A percentile compares a stretch with the other conserved stretches of the same genome.
phyloP scores from a whole-genome alignment of 2,888 invertebrate species.

The Ornithoptera priamus region DNA sequence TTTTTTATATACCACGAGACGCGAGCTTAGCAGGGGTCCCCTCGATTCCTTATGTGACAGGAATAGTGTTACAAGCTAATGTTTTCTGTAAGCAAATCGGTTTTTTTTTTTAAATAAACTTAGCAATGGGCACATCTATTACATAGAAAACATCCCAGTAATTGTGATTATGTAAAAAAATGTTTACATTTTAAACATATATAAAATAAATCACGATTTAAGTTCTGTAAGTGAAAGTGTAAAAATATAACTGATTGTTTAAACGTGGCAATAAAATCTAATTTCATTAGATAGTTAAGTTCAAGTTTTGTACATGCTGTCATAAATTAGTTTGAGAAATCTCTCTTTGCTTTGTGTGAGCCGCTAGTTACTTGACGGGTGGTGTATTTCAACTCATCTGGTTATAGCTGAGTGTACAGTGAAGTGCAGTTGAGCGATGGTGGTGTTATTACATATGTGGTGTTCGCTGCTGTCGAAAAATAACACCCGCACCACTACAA shows the following conservation, averaged over 20 bases:
- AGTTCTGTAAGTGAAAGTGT: too few species aligned
- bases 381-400: constrained; percentile 19
- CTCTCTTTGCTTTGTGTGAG: not conserved
- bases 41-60: constrained; percentile 10
- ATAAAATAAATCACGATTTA: too few species aligned
- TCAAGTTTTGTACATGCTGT: not conserved
- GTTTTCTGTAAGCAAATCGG: too few species aligned
- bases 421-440: constrained; percentile 28
- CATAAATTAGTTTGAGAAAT: not conserved
- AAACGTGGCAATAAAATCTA: not conserved
- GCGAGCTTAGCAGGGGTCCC: constrained; percentile 18
- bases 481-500: constrained; percentile 29
- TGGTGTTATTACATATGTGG: constrained; percentile 28
- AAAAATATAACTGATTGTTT: too few species aligned
- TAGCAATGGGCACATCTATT: too few species aligned
- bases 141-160: too few species aligned
- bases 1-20: constrained; percentile 14
- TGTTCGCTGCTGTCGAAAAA: constrained; percentile 30
- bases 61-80: too few species aligned
- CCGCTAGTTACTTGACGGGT: constrained; percentile 6
- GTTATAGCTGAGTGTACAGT: constrained; percentile 22
- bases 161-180: too few species aligned
- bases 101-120: too few species aligned
- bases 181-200: too few species aligned
- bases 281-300: not conserved